Evolutionary conservation across 1,140 invertebrate genomes (phyloP), one percentile per base, ranked within the genome.

Genomic region (Trachymyrmex septentrionalis): DNA sequence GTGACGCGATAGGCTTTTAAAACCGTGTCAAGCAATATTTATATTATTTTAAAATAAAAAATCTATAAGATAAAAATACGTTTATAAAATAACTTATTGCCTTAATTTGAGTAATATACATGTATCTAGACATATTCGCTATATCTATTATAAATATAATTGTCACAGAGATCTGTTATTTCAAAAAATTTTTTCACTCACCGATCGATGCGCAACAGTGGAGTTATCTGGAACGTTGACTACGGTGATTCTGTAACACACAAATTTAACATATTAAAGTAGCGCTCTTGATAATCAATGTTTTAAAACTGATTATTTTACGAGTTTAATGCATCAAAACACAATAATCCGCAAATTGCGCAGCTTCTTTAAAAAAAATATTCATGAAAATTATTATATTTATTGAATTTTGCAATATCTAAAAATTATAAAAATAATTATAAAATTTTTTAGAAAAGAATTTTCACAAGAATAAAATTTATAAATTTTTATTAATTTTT

Each of bases 211-310:
- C 38, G 38, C 38, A 44, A 44, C 38, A 44, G 10, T 10, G 38
- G 38, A 44, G 10, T 44, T 44, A 34, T 34, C 30, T 64, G 30
- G 48, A 50, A 66, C 9, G 64, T 38, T 12, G 12, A 30, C 30
- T 64, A 66, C 64, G 10, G n/a, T 38, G 30, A 66, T 66, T 66
- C 30, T 66, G 30, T 34, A 38, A 66, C 30, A 66, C 30, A n/a
- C 9, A 66, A 66, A 38, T 66, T 9, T 66, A 66, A 66, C 10
- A 12, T 34, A 21, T 38, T 66, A 66, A 66, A 38, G 16, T 38
- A 34, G 7, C 30, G 3, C 3, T 38, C 30, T 38, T 38, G 12
- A 66, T 34, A 34, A 66, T 10, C 19, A 66, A 66, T 66, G 10
- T 38, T 66, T n/a, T 38, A 66, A 66, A 38, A 66, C 9, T 66